Percentiles rank a stretch among this genome's conserved stretches.
Evolutionary conservation across 2,888 invertebrate genomes (phyloP).

Genomic region (Drosophila kambysellisi): DNA sequence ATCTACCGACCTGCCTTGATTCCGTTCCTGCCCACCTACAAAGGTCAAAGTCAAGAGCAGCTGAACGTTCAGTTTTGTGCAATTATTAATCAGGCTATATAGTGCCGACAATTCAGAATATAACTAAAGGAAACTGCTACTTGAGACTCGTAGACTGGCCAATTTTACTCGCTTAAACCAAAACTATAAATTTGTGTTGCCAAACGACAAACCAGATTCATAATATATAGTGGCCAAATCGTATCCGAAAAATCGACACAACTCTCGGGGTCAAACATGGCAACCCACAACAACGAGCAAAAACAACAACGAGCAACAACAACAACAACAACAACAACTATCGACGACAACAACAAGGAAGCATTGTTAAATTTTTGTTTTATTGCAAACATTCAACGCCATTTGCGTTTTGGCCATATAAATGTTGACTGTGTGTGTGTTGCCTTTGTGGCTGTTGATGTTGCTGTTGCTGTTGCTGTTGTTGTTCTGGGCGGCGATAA

Average conservation of each 20-base stretch:
- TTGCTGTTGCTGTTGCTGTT: slow-evolving; percentile 30
- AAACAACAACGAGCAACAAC: slow-evolving; percentile 15
- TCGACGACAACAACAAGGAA: slow-evolving; percentile 30
- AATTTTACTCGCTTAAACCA: slow-evolving; percentile 29
- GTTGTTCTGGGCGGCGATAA: slow-evolving; percentile 44
- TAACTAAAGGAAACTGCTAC: slow-evolving; percentile 56
- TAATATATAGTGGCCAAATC: slow-evolving; percentile 17
- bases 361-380: slow-evolving; percentile 72
- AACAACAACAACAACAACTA: slow-evolving; percentile 21
- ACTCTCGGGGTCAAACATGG: slow-evolving; percentile 45
- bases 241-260: slow-evolving; percentile 15
- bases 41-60: slow-evolving; percentile 77
- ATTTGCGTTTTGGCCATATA: slow-evolving; percentile 73
- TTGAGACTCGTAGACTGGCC: slow-evolving; percentile 52
- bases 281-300: slow-evolving; percentile 22
- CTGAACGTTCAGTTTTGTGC: slow-evolving; percentile 39
- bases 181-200: slow-evolving; percentile 53
- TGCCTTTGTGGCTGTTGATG: slow-evolving; percentile 29
- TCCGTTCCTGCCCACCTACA: slow-evolving; percentile 16
- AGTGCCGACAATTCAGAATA: slow-evolving; percentile 25
- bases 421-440: slow-evolving; percentile 49
- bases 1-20: background rate
- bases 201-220: slow-evolving; percentile 60
- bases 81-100: slow-evolving; percentile 51
- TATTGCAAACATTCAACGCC: slow-evolving; percentile 75